Evolutionary conservation across 2,113 vertebrate genomes (phyloP), one percentile per base, ranked within the genome.

Genomic region (Desmodus rotundus): DNA sequence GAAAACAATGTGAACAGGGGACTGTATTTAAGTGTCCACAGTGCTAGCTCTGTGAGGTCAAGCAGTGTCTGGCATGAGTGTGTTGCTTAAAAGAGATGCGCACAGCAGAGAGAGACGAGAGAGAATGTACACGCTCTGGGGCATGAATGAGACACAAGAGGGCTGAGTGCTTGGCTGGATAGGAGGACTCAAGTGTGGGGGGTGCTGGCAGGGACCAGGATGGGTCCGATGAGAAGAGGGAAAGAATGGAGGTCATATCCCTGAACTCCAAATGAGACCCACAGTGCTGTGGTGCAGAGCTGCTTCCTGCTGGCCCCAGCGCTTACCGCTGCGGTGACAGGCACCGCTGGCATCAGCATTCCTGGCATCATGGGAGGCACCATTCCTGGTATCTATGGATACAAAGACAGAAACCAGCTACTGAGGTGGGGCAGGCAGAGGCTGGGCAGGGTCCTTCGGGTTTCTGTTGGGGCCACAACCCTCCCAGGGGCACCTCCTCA

Each of bases 341-440:
- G 98, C 84, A 98, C 97, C 1, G 97, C 97, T 38, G 98, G 98
- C 96, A 98, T 96, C 97, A 98, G 97, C 98, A 98, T 98, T 91
- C 97, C 97, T 47, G 98, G 98, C 97, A 98, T 97, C 97, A 98
- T 96, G 9, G 98, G 98, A 67, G 98, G 98, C 38, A 98, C 98
- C 97, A 98, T 97, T 92, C 96, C 97, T 82, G 98, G 98, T 86
- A 98, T 98, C 98, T 98, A 24, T 7, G 86, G 78, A 87, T 50
- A 83, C 19, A 95, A 95, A 96, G 78, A 94, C 36, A 96, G 73
- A 87, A 95, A 65, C n/a, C 31, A 92, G 94, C 85, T 89, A 95
- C 70, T 14, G 11, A 78, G 58, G 28, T 82, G 41, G 94, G 41
- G 52, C 16, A 72, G 20, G 63, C 36, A 56, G n/a, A 77, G 36